Evolutionary conservation across 1,140 invertebrate genomes (phyloP).

Genomic region (Drosophila lowei): DNA sequence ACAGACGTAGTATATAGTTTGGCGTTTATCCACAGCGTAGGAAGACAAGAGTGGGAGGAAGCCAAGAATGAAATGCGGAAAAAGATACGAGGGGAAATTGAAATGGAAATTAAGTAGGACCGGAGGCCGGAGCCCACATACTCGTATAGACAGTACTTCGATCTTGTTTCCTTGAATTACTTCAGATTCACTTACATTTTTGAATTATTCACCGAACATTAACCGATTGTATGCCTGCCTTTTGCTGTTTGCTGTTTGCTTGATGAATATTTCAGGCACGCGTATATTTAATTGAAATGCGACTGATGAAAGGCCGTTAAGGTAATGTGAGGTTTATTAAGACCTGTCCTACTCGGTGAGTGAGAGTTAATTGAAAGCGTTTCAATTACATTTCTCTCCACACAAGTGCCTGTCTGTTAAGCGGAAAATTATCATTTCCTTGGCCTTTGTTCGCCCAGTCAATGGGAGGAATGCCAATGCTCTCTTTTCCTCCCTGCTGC

Average conservation of each 20-base stretch:
- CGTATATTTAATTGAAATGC: conserved; percentile 42
- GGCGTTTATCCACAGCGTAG: conserved; percentile 1
- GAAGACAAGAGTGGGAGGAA: background rate
- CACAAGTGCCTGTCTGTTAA: conserved; percentile 38
- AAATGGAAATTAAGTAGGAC: conserved; percentile 52
- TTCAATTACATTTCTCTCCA: conserved; percentile 38
- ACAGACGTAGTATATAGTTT: background rate
- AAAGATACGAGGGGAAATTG: conserved; percentile 26
- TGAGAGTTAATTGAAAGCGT: conserved; percentile 52
- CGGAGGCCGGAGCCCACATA: conserved; percentile 10
- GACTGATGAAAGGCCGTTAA: background rate
- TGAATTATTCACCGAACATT: conserved; percentile 32
- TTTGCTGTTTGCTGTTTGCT: conserved; percentile 12
- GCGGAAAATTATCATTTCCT: conserved; percentile 79
- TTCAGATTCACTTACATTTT: conserved; percentile 1
- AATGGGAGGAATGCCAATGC: conserved; percentile 43
- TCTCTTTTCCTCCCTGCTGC: too few species aligned
- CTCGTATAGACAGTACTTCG: background rate
- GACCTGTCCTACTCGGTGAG: background rate
- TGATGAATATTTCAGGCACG: conserved; percentile 38
- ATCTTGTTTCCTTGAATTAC: too few species aligned
- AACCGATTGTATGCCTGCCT: conserved; percentile 22
- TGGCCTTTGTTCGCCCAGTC: conserved; percentile 65
- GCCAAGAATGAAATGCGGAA: conserved; percentile 10
- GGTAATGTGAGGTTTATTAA: conserved; percentile 45